Evolutionary conservation across 2,113 vertebrate genomes (phyloP).

Genomic region (Dicrurus megarhynchus): DNA sequence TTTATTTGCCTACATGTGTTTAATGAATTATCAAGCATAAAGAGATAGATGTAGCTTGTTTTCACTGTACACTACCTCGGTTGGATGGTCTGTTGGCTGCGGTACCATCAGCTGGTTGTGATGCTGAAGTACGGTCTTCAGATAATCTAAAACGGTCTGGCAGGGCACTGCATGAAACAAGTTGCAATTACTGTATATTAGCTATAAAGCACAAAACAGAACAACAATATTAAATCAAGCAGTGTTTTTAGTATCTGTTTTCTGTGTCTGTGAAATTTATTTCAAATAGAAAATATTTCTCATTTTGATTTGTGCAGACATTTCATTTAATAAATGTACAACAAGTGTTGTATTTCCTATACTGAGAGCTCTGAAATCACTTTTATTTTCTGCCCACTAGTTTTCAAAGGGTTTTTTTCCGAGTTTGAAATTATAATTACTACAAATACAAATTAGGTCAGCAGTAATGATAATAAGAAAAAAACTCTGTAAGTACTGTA

Average conservation of each 20-base stretch:
- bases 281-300: slow-evolving; percentile 44
- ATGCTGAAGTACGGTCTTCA: slow-evolving; percentile 93
- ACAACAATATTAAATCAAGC: slow-evolving; percentile 1
- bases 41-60: background rate
- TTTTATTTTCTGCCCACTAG: slow-evolving; percentile 24
- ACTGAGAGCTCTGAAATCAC: background rate
- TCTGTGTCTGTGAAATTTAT: background rate
- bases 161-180: slow-evolving; percentile 85
- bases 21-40: background rate
- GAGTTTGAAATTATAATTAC: slow-evolving; percentile 10
- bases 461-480: background rate
- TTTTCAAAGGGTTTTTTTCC: background rate
- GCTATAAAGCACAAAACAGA: background rate
- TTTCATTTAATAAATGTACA: slow-evolving; percentile 31
- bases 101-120: slow-evolving; percentile 91
- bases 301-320: slow-evolving; percentile 36
- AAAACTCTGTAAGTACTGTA: background rate
- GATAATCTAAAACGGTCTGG: slow-evolving; percentile 94
- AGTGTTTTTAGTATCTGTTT: slow-evolving; percentile 19
- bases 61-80: slow-evolving; percentile 80
- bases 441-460: slow-evolving; percentile 47
- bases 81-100: slow-evolving; percentile 85
- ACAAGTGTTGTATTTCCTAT: background rate
- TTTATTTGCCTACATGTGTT: background rate
- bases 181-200: background rate